Conservation (phyloP, 2,797 vertebrate species). For the Typhlichthys eigenmanni region DNA sequence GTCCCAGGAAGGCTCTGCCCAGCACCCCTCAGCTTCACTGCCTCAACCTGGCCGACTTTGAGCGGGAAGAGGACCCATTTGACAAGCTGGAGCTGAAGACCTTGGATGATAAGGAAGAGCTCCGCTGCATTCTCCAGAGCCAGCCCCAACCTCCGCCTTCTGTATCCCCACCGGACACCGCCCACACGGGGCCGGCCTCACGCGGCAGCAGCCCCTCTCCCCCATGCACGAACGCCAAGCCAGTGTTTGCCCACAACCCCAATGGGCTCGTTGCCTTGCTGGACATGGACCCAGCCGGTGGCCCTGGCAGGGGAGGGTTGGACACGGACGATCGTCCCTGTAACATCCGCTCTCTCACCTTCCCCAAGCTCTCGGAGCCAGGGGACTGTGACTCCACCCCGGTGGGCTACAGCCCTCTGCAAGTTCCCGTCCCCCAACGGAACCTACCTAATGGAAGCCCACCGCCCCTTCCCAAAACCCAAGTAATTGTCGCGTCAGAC, state of each 20-base stretch:
- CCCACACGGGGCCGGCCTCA: conserved; percentile 69
- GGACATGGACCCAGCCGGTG: conserved; percentile 79
- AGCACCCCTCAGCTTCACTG: conserved; percentile 79
- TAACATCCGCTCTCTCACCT: conserved; percentile 96
- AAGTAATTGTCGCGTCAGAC: conserved; percentile 62
- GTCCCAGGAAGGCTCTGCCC: conserved; percentile 79
- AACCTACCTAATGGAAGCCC: conserved; percentile 82
- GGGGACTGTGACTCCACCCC: conserved; percentile 70
- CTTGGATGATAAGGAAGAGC: conserved; percentile 91
- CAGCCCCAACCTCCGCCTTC: conserved; percentile 73
- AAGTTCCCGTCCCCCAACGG: conserved; percentile 38
- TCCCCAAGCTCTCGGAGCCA: conserved; percentile 92
- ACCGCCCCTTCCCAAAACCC: conserved; percentile 72
- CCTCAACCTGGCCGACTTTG: conserved; percentile 96
- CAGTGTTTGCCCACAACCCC: conserved; percentile 84
- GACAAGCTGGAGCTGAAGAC: conserved; percentile 98
- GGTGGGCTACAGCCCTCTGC: conserved; percentile 46
- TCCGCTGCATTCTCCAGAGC: conserved; percentile 90
- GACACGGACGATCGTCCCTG: conserved; percentile 85
- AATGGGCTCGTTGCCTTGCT: conserved; percentile 91
- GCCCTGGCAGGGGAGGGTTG: conserved; percentile 55
- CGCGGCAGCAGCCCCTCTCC: conserved; percentile 74
- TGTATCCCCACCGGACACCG: conserved; percentile 60
- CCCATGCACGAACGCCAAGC: conserved; percentile 68
- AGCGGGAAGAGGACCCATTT: conserved; percentile 97